These are phyloP conservation scores for Odontomachus brunneus DNA, from an alignment of 1,140 invertebrate species.

Conservation along the genomic window DNA sequence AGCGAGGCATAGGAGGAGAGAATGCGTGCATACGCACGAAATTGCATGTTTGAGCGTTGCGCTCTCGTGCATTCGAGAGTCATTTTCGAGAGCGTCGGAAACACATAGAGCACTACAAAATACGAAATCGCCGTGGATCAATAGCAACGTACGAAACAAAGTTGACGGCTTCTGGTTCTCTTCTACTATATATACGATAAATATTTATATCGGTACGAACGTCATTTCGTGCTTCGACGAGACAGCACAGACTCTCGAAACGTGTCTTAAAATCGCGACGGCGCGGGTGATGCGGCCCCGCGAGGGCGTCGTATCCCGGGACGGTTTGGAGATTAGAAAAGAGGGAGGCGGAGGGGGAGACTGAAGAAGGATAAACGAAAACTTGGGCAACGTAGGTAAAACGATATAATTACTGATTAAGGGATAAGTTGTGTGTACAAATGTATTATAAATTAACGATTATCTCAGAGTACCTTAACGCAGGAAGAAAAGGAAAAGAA, in stretches of 20 bases:
- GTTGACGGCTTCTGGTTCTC: conserved; percentile 40
- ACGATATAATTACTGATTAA: conserved; percentile 81
- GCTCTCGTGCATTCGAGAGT: neutral
- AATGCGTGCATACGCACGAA: too few relatives aligned
- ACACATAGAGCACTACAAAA: neutral
- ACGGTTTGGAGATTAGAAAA: neutral
- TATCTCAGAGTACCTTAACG: conserved; percentile 76
- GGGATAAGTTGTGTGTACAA: conserved; percentile 82
- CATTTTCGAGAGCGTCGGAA: neutral
- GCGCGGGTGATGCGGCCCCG: neutral
- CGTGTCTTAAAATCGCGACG: conserved; percentile 66
- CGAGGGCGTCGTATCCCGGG: neutral
- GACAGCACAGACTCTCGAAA: conserved; percentile 60
- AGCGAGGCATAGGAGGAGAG: too few relatives aligned
- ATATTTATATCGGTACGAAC: conserved; percentile 6
- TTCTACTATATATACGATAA: neutral
- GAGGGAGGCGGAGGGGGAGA: conserved; percentile 17
- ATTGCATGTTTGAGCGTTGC: too few relatives aligned
- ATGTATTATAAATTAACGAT: conserved; percentile 82
- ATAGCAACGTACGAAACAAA: conserved; percentile 30
- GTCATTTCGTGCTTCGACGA: conserved; percentile 58
- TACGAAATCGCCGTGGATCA: conserved; percentile 1
- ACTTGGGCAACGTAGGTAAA: conserved; percentile 71
- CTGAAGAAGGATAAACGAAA: conserved; percentile 47
- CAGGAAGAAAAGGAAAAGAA: conserved; percentile 65